phyloP scores from a whole-genome alignment of 92 coral and sea anemone species.

The Phenganax stokvisi region DNA sequence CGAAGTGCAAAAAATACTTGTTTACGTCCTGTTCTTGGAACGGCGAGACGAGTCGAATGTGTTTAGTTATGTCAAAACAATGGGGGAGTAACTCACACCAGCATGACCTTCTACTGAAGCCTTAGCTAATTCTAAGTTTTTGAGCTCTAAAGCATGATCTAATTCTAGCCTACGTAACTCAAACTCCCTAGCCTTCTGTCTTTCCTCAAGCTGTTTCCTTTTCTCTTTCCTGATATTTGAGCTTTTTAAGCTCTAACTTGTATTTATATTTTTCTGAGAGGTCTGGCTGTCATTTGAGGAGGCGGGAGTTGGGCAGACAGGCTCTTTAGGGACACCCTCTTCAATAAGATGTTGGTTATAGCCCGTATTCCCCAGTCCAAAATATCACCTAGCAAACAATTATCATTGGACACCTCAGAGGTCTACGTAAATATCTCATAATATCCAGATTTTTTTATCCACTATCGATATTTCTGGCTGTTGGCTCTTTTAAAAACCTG shows the following conservation, averaged over 20 bases:
- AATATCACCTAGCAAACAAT: no score
- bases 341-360: not conserved
- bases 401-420: no score
- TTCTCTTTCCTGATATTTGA: constrained; percentile 21
- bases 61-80: constrained; percentile 38
- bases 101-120: constrained; percentile 13
- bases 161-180: constrained; percentile 15
- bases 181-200: constrained; percentile 19
- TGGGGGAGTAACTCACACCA: not conserved
- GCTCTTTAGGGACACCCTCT: not conserved
- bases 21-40: constrained; percentile 53
- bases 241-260: constrained; percentile 30
- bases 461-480: not conserved
- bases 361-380: no score
- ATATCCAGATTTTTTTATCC: no score
- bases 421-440: no score
- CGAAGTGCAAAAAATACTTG: constrained; percentile 50
- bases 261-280: not conserved
- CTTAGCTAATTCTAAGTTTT: constrained; percentile 24
- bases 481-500: not conserved
- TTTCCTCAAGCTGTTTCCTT: constrained; percentile 25
- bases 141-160: constrained; percentile 36
- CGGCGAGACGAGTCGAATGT: constrained; percentile 50
- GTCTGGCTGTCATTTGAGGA: not conserved
- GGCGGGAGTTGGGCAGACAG: not conserved